phyloP scores from a whole-genome alignment of 2,797 vertebrate species.

The Lophotriccus pileatus region DNA sequence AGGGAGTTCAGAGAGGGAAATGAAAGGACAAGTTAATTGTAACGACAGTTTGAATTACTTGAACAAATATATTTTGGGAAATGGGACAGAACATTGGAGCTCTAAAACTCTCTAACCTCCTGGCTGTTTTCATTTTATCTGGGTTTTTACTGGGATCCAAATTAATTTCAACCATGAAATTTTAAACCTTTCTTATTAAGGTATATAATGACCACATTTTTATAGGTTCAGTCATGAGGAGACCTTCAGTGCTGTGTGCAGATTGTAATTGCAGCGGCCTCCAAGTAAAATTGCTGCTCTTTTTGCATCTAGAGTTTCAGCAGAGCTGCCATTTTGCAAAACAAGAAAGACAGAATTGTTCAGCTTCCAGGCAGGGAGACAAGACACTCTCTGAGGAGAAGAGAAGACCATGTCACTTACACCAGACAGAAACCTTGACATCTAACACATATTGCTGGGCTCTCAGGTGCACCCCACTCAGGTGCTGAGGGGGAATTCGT shows the following conservation, averaged over 20 bases:
- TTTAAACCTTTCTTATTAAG: constrained; percentile 16
- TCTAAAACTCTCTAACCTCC: background rate
- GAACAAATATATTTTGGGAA: constrained; percentile 55
- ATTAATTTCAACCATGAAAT: background rate
- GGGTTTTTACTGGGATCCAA: background rate
- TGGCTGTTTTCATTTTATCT: constrained; percentile 10
- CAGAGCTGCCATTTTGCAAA: background rate
- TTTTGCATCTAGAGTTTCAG: background rate
- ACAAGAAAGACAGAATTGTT: background rate
- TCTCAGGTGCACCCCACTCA: background rate
- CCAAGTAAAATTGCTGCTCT: background rate
- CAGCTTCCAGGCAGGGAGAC: background rate
- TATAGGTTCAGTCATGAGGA: background rate
- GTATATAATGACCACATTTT: constrained; percentile 10
- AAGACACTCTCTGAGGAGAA: background rate
- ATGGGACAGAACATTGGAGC: background rate
- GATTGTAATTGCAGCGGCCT: background rate
- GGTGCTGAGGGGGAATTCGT: background rate
- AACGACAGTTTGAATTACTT: constrained; percentile 48
- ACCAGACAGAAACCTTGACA: background rate
- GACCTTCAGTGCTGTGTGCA: background rate
- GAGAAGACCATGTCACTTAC: background rate
- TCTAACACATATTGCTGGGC: background rate
- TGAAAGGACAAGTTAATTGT: constrained; percentile 56
- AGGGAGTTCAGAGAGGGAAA: constrained; percentile 28